phyloP scores from a whole-genome alignment of 2,797 vertebrate genomes.

The Silurus aristotelis region DNA sequence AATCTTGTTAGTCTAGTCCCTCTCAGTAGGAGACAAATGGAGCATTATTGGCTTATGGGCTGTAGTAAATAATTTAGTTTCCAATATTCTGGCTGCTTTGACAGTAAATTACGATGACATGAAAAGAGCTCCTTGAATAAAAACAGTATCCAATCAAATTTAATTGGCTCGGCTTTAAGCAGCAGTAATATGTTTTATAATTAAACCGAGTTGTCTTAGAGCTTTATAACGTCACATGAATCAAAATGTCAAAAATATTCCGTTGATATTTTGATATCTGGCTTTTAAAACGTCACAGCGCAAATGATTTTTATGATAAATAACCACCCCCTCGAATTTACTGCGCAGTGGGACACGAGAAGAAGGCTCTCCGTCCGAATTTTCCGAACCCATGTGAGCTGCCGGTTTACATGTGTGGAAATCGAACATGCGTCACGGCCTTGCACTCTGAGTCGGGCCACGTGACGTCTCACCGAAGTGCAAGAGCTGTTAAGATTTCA shows the following conservation, averaged over 20 bases:
- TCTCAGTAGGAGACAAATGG: slow-evolving; percentile 92
- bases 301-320: slow-evolving; percentile 64
- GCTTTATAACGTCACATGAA: slow-evolving; percentile 89
- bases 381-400: slow-evolving; percentile 14
- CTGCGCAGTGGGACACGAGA: slow-evolving; percentile 69
- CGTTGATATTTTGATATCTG: slow-evolving; percentile 85
- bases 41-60: slow-evolving; percentile 95
- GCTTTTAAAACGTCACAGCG: slow-evolving; percentile 80
- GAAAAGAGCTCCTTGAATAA: slow-evolving; percentile 98
- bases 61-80: slow-evolving; percentile 98
- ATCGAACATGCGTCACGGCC: slow-evolving; percentile 11
- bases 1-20: slow-evolving; percentile 93
- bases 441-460: slow-evolving; percentile 23
- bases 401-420: slow-evolving; percentile 11
- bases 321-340: slow-evolving; percentile 32
- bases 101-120: slow-evolving; percentile 99
- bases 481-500: slow-evolving; percentile 52
- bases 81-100: slow-evolving; percentile 93
- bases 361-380: slow-evolving; percentile 58
- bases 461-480: slow-evolving; percentile 41
- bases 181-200: slow-evolving; percentile 96
- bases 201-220: slow-evolving; percentile 95
- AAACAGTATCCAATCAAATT: slow-evolving; percentile 99
- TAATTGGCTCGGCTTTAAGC: slow-evolving; percentile 97
- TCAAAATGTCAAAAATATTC: slow-evolving; percentile 90